Evolutionary conservation across 2,113 vertebrate species (phyloP).

Genomic region (Halcyon malimbica): DNA sequence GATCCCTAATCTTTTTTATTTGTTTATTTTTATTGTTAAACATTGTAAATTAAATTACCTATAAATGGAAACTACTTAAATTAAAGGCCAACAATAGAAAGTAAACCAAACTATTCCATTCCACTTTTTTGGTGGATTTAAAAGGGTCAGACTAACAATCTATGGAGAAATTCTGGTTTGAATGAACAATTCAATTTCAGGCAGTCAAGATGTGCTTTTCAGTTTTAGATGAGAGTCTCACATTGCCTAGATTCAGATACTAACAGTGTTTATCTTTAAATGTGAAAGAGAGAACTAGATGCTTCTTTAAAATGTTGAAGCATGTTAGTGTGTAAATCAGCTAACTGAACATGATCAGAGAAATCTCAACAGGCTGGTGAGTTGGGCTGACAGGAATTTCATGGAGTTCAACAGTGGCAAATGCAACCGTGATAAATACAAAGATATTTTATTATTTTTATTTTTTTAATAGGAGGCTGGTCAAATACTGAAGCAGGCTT

Average conservation of each 20-base stretch:
- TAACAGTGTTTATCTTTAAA: accelerated
- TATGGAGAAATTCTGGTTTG: background rate
- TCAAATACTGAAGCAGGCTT: background rate
- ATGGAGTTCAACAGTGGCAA: background rate
- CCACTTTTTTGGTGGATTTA: background rate
- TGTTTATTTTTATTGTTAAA: background rate
- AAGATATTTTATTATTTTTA: background rate
- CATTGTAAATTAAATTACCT: background rate
- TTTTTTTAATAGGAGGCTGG: background rate
- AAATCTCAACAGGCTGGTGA: background rate
- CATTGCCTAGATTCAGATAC: background rate
- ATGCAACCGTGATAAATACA: background rate
- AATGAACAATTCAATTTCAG: background rate
- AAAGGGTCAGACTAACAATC: background rate
- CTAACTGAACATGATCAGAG: background rate
- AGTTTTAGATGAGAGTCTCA: background rate
- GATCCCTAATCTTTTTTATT: background rate
- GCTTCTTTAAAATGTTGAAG: background rate
- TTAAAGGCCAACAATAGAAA: background rate
- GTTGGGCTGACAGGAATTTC: background rate
- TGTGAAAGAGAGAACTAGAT: background rate
- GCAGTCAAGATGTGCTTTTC: background rate
- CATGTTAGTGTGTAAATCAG: background rate
- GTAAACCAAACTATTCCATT: accelerated
- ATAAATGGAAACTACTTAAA: background rate